These are phyloP conservation scores for Aromia moschata DNA, from an alignment of 2,888 invertebrate species.

Conservation along the genomic window DNA sequence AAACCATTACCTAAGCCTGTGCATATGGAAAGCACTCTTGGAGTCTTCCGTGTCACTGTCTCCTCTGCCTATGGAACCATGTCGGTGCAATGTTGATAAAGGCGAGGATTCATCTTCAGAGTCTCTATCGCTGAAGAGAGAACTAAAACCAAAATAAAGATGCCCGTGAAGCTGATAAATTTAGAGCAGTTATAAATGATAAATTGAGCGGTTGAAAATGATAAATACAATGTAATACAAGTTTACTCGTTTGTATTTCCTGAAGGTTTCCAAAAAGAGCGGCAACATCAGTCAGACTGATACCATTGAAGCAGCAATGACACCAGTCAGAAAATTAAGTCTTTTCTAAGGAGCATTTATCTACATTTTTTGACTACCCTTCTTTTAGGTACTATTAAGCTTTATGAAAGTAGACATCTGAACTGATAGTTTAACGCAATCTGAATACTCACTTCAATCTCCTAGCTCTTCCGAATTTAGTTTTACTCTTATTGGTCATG, in stretches of 20 bases:
- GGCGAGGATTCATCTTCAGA: constrained; percentile 74
- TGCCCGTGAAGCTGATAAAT: too few relatives aligned
- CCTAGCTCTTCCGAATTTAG: constrained; percentile 67
- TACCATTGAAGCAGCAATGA: too few relatives aligned
- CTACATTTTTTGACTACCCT: too few relatives aligned
- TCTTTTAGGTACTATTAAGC: too few relatives aligned
- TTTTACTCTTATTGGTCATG: constrained; percentile 64
- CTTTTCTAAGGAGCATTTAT: too few relatives aligned
- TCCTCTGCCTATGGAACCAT: constrained; percentile 67
- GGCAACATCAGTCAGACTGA: too few relatives aligned
- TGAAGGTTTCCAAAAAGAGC: too few relatives aligned
- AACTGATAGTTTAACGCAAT: constrained; percentile 45
- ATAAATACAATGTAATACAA: too few relatives aligned
- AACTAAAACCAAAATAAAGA: constrained; percentile 61
- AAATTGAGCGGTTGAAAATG: too few relatives aligned
- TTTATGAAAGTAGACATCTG: too few relatives aligned
- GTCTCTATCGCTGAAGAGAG: constrained; percentile 74
- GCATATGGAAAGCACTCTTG: constrained; percentile 68
- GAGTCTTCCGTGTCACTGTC: constrained; percentile 70
- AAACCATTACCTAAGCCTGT: constrained; percentile 68
- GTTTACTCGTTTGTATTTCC: too few relatives aligned
- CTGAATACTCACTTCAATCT: constrained; percentile 71
- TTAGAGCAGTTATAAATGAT: constrained; percentile 2
- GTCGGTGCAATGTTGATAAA: constrained; percentile 68
- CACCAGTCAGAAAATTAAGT: too few relatives aligned